phyloP scores from a whole-genome alignment of 2,888 invertebrate genomes.

The Teleiodes luculella region DNA sequence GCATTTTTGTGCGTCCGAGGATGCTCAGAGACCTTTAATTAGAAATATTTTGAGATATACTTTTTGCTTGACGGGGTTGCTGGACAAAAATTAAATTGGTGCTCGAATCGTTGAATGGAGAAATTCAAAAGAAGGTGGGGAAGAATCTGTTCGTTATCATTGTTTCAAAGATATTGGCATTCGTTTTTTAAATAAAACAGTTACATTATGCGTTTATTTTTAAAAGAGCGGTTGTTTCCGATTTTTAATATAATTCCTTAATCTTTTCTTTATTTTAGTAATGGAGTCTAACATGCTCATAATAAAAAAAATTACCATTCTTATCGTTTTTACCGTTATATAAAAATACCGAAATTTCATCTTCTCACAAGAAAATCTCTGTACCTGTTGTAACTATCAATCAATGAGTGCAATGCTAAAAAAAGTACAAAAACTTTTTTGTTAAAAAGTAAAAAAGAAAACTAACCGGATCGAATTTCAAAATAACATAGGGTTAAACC shows the following conservation, averaged over 20 bases:
- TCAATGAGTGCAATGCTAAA: constrained; percentile 26
- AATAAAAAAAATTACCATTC: too few species aligned
- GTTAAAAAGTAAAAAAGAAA: neutral
- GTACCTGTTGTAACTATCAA: constrained; percentile 22
- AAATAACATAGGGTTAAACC: constrained; percentile 65
- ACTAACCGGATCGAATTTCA: constrained; percentile 67
- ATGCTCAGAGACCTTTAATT: constrained; percentile 49
- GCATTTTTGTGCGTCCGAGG: constrained; percentile 51
- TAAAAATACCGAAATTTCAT: constrained; percentile 22
- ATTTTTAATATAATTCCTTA: too few species aligned
- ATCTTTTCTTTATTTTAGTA: too few species aligned
- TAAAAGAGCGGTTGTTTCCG: too few species aligned
- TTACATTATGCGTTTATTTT: too few species aligned
- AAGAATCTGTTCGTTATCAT: neutral
- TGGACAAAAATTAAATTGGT: constrained; percentile 31
- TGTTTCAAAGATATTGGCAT: neutral
- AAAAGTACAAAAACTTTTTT: too few species aligned
- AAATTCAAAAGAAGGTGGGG: neutral
- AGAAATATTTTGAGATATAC: constrained; percentile 69
- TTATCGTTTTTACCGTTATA: too few species aligned
- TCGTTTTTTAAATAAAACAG: neutral
- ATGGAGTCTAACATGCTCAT: too few species aligned
- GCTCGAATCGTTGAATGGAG: neutral
- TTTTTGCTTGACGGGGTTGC: constrained; percentile 38
- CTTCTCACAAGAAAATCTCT: constrained; percentile 51